A percentile compares a stretch with the other conserved stretches of the same genome.
These are phyloP conservation scores for Catostylus mosaicus DNA, from an alignment of 30 jellyfish, hydroid and myxozoan genomes.

Conservation along the genomic window DNA sequence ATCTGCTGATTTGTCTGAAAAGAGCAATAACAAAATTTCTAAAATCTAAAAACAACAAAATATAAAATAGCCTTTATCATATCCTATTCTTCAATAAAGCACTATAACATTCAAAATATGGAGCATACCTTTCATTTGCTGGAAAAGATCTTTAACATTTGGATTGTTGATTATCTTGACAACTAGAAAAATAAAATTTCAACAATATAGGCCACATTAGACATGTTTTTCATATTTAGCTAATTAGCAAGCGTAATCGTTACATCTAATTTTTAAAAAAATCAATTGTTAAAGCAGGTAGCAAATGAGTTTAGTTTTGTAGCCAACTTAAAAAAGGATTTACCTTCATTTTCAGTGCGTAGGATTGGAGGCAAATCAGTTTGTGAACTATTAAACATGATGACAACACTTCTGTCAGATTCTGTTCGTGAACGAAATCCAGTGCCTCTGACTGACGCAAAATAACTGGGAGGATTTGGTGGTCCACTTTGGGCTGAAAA, in stretches of 20 bases:
- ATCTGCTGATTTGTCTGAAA: constrained; percentile 62
- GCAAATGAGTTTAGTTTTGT: too few species aligned
- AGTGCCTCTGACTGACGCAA: constrained; percentile 63
- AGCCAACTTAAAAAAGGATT: not conserved
- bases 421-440: constrained; percentile 77
- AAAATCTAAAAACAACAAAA: not conserved
- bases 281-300: too few species aligned
- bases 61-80: not conserved
- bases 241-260: too few species aligned
- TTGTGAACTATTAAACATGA: constrained; percentile 92
- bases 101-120: not conserved
- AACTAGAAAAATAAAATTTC: constrained; percentile 41
- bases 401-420: constrained; percentile 98
- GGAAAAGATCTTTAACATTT: constrained; percentile 54
- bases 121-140: constrained; percentile 76
- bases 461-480: constrained; percentile 75
- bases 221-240: too few species aligned
- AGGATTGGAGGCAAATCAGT: constrained; percentile 93
- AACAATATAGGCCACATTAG: too few species aligned
- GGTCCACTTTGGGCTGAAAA: constrained; percentile 72
- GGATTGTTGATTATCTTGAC: constrained; percentile 93
- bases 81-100: not conserved
- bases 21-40: not conserved
- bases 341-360: constrained; percentile 92
- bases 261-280: not conserved